Conservation (phyloP, 2,113 vertebrate species). For the Brevimyrus niger region DNA sequence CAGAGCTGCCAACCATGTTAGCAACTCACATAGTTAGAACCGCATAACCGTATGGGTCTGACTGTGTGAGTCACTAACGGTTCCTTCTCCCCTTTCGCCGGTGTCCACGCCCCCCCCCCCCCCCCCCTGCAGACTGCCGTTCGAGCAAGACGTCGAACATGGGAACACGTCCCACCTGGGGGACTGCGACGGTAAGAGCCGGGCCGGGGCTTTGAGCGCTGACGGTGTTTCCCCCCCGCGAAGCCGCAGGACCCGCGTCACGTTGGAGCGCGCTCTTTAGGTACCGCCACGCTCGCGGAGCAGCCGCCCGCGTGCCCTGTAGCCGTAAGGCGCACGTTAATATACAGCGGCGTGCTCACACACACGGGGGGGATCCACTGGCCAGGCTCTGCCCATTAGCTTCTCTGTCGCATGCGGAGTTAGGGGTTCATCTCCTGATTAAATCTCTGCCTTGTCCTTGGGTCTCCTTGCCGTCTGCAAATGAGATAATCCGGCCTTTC, state of each 20-base stretch:
- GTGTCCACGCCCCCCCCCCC: slow-evolving; percentile 22
- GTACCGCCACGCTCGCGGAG: neutral
- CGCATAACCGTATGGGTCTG: neutral
- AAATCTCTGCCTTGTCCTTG: neutral
- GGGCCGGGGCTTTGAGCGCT: neutral
- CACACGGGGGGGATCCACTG: neutral
- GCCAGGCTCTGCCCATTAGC: neutral
- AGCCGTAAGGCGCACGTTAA: neutral
- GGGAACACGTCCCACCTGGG: slow-evolving; percentile 81
- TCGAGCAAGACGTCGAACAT: slow-evolving; percentile 84
- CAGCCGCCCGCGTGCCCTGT: neutral
- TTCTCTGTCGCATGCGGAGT: neutral
- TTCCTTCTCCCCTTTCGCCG: slow-evolving; percentile 2
- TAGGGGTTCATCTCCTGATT: neutral
- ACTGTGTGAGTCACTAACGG: no score
- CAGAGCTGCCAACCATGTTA: neutral
- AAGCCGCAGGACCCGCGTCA: neutral
- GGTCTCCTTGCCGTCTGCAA: neutral
- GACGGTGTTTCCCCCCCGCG: neutral
- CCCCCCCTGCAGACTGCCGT: slow-evolving; percentile 60
- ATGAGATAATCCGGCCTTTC: neutral
- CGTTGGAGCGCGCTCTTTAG: neutral
- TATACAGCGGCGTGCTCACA: neutral
- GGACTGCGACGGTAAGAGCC: slow-evolving; percentile 84
- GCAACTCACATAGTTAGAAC: neutral